Percentiles rank a stretch among this genome's conserved stretches.
Conservation (phyloP, 2,113 vertebrate species). For the Pterocles burchelli region DNA sequence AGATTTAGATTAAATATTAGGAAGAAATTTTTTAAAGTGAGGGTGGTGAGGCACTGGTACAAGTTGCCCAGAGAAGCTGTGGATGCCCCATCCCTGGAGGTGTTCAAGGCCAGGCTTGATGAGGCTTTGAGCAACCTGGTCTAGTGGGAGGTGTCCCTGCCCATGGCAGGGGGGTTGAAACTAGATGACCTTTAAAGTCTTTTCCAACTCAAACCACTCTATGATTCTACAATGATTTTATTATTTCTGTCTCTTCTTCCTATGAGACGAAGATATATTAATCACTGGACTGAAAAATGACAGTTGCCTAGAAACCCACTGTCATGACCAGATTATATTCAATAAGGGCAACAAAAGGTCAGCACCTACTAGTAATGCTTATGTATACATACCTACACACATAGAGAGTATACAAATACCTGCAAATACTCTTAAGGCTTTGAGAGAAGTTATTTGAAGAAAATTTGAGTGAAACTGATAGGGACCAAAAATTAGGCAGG, state of each 20-base stretch:
- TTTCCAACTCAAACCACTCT: no score
- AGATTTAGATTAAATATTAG: no score
- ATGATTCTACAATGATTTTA: no score
- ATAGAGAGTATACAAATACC: neutral
- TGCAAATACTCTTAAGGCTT: neutral
- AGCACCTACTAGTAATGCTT: neutral
- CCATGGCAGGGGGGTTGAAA: no score
- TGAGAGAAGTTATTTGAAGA: neutral
- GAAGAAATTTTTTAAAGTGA: no score
- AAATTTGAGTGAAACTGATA: neutral
- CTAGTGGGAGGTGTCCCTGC: no score
- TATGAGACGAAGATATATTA: neutral
- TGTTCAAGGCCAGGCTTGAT: no score
- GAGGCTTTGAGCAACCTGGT: no score
- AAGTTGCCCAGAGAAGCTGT: no score
- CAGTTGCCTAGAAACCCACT: conserved; percentile 7
- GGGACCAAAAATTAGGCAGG: neutral
- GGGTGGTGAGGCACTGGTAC: no score
- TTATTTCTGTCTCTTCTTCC: neutral
- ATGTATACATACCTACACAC: rapidly evolving
- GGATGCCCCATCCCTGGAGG: no score
- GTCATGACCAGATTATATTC: neutral
- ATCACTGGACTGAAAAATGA: neutral
- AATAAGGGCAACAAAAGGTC: neutral
- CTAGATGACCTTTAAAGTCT: no score